Percentiles rank a stretch among this genome's conserved stretches.
Conservation (phyloP, 2,797 vertebrate species). For the Clarias pachynema region DNA sequence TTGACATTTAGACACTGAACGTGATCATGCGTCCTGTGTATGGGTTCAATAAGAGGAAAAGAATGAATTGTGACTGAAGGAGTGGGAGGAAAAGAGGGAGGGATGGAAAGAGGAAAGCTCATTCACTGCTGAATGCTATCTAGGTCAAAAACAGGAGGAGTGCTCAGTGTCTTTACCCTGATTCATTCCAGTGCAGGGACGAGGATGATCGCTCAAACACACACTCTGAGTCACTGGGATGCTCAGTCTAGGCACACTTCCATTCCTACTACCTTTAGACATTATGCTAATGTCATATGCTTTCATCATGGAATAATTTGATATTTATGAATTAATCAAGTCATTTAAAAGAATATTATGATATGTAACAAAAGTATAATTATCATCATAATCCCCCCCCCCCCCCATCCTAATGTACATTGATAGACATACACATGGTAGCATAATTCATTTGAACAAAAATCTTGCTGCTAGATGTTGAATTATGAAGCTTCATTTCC, state of each 20-base stretch:
- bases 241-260: background rate
- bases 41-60: slow-evolving; percentile 4
- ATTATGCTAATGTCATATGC: background rate
- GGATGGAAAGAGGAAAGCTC: slow-evolving; percentile 14
- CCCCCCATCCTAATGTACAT: background rate
- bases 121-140: slow-evolving; percentile 47
- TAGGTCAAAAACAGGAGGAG: slow-evolving; percentile 52
- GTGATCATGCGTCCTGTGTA: slow-evolving; percentile 11
- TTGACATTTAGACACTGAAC: slow-evolving; percentile 28
- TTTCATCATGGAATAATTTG: background rate
- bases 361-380: background rate
- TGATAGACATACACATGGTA: background rate
- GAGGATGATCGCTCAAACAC: slow-evolving; percentile 4
- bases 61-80: slow-evolving; percentile 3
- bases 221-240: slow-evolving; percentile 29
- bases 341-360: background rate
- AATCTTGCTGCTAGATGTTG: background rate
- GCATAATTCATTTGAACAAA: background rate
- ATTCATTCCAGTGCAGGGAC: slow-evolving; percentile 47
- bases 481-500: background rate
- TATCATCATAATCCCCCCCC: background rate
- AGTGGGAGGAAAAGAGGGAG: background rate
- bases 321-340: background rate
- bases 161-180: slow-evolving; percentile 25
- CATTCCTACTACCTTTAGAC: too few relatives aligned